These are phyloP conservation scores for Strigamia crassipes DNA, from an alignment of 2,888 invertebrate species.

Conservation along the genomic window DNA sequence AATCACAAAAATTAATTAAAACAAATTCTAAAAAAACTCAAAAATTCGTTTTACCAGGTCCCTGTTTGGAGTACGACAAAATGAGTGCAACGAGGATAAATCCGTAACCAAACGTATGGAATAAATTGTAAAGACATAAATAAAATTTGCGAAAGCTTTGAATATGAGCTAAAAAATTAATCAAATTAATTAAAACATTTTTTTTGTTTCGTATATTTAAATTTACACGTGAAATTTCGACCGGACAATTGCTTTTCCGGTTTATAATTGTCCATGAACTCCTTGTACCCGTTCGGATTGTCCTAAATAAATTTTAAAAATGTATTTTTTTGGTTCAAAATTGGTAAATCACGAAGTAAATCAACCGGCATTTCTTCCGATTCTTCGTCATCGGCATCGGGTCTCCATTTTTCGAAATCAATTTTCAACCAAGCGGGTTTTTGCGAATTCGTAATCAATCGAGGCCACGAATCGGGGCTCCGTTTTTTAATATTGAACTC, in stretches of 20 bases:
- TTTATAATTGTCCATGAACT: not conserved
- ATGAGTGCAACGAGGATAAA: constrained; percentile 76
- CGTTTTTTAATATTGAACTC: constrained; percentile 75
- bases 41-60: constrained; percentile 63
- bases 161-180: constrained; percentile 48
- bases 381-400: constrained; percentile 73
- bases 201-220: not conserved
- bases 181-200: not conserved
- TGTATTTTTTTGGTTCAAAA: not conserved
- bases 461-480: constrained; percentile 77
- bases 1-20: constrained; percentile 50
- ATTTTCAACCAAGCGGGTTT: constrained; percentile 92
- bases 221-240: not conserved
- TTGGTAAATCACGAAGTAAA: not conserved
- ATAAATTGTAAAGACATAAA: constrained; percentile 83
- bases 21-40: not conserved
- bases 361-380: constrained; percentile 61
- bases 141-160: constrained; percentile 77
- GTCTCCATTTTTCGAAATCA: constrained; percentile 89
- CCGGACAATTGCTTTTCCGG: not conserved
- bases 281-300: not conserved
- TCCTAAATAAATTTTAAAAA: not conserved
- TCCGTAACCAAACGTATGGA: constrained; percentile 83
- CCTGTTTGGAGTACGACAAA: constrained; percentile 75
- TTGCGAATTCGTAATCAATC: constrained; percentile 76